phyloP scores from a whole-genome alignment of 2,113 vertebrate genomes.

The Phaethon lepturus region DNA sequence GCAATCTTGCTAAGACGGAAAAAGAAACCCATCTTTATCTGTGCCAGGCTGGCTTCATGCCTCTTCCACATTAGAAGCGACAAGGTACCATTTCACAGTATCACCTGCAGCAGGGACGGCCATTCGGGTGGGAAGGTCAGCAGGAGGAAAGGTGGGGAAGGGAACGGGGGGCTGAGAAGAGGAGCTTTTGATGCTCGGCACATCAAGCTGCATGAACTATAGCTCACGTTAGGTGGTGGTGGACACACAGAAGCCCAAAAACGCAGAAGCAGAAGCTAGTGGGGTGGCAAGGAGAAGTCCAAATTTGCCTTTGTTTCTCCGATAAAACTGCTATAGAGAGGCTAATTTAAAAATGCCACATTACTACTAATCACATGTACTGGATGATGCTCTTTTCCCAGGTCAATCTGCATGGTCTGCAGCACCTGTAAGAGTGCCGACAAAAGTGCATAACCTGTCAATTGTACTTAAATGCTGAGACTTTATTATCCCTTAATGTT shows the following conservation, averaged over 20 bases:
- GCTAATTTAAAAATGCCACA: not conserved
- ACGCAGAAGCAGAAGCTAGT: rapidly evolving
- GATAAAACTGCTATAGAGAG: not conserved
- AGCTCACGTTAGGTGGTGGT: rapidly evolving
- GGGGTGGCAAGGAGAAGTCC: not conserved
- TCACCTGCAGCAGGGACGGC: rapidly evolving
- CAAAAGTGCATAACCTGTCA: not conserved
- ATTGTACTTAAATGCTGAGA: not conserved
- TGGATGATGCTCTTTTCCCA: not conserved
- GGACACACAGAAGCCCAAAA: not conserved
- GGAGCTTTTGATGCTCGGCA: too few relatives aligned
- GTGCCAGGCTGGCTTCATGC: not conserved
- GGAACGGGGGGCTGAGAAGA: not conserved
- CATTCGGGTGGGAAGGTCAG: rapidly evolving
- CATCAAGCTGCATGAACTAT: not conserved
- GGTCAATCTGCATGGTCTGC: not conserved
- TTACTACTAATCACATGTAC: not conserved
- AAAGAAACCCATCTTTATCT: not conserved
- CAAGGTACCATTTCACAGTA: not conserved
- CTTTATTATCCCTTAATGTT: not conserved
- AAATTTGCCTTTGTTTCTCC: not conserved
- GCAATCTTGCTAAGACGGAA: not conserved
- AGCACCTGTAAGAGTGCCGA: not conserved
- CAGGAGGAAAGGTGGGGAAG: not conserved
- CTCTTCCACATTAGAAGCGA: not conserved